Evolutionary conservation across 2,888 invertebrate species (phyloP).

Genomic region (Tricholauxania praeusta): DNA sequence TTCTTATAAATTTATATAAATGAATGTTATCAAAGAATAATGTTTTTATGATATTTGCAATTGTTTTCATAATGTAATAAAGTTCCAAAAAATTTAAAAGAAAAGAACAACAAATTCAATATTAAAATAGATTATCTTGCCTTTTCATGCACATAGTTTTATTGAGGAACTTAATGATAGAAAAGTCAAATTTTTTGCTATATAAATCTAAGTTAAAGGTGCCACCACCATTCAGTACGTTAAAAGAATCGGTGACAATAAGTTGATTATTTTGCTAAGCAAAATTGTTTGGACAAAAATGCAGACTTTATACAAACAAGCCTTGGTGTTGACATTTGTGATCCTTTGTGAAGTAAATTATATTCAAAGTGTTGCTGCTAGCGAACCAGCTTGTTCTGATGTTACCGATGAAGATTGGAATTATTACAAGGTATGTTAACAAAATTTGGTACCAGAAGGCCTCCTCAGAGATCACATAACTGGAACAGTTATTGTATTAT

Average conservation of each 20-base stretch:
- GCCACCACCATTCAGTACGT: background rate
- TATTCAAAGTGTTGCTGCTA: background rate
- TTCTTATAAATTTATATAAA: background rate
- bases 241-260: background rate
- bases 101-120: slow-evolving; percentile 9
- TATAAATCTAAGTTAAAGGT: slow-evolving; percentile 8
- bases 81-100: background rate
- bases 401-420: slow-evolving; percentile 24
- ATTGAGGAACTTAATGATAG: no score
- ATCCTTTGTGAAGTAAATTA: background rate
- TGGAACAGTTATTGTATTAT: no score
- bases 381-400: no score
- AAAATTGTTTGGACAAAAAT: background rate
- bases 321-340: background rate
- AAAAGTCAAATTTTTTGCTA: background rate
- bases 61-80: background rate
- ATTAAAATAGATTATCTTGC: slow-evolving; percentile 8
- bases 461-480: no score
- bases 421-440: slow-evolving; percentile 24
- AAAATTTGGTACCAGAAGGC: no score
- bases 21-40: background rate
- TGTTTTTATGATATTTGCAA: background rate
- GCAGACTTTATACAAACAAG: background rate
- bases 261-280: background rate
- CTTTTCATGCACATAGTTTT: no score